These are phyloP conservation scores for Malurus cyaneus DNA, from an alignment of 2,113 vertebrate species.

Conservation along the genomic window DNA sequence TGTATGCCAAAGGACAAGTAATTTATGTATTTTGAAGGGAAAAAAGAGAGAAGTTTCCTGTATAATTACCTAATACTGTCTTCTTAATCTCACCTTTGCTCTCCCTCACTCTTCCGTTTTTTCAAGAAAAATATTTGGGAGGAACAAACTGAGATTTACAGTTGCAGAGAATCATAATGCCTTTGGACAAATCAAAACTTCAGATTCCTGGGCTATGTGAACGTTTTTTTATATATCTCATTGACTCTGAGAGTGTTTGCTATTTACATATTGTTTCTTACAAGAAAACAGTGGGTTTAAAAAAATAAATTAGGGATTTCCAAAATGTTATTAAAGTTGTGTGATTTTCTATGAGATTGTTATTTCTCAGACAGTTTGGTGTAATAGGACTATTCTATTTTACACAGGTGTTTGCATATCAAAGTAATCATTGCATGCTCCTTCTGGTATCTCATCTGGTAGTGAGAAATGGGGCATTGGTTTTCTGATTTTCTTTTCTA, in stretches of 20 bases:
- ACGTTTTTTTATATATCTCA: not conserved
- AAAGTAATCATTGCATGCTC: not conserved
- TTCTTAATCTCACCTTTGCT: not conserved
- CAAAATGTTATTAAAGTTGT: not conserved
- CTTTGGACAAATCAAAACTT: not conserved
- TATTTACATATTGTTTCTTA: not conserved
- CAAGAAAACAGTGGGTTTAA: not conserved
- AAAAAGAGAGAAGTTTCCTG: not conserved
- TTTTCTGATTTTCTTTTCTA: not conserved
- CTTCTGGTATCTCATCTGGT: not conserved
- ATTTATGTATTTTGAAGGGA: not conserved
- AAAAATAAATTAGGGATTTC: not conserved
- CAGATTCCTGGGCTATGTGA: not conserved
- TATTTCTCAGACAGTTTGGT: not conserved
- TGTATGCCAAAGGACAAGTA: not conserved
- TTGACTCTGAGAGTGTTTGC: not conserved
- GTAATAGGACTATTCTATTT: not conserved
- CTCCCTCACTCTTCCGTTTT: rapidly evolving
- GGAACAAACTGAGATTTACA: not conserved
- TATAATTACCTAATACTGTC: not conserved
- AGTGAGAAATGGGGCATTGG: not conserved
- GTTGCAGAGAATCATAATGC: not conserved
- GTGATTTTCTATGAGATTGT: not conserved
- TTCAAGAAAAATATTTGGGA: not conserved
- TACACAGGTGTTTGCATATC: not conserved